Conservation (phyloP, 2,113 vertebrate species). For the Emydura subglobosa region DNA sequence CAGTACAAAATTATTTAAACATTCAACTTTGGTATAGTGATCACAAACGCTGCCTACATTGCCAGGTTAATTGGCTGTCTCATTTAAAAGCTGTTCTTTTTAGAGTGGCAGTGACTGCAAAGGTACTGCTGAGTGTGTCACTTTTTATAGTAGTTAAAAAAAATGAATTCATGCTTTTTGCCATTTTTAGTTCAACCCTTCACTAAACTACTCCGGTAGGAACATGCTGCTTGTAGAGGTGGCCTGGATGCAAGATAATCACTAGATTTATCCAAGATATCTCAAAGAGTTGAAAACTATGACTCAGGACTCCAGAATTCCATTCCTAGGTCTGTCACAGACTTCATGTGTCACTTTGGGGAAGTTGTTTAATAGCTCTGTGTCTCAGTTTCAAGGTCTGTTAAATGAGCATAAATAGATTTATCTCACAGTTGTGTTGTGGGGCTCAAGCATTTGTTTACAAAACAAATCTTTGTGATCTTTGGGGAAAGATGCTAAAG, state of each 20-base stretch:
- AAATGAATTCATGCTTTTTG: conserved; percentile 38
- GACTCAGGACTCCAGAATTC: conserved; percentile 7
- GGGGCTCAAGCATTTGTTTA: not conserved
- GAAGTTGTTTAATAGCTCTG: not conserved
- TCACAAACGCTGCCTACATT: conserved; percentile 33
- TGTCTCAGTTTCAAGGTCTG: conserved; percentile 32
- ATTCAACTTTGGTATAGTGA: not conserved
- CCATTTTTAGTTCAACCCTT: conserved; percentile 46
- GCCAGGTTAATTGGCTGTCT: not conserved
- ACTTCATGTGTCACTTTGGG: not conserved
- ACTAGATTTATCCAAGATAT: conserved; percentile 34
- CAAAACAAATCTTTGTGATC: not conserved
- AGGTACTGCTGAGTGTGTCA: not conserved
- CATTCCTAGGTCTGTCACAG: not conserved
- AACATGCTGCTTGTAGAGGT: conserved; percentile 19
- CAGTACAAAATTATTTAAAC: not conserved
- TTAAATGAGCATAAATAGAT: not conserved
- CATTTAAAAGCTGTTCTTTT: not conserved
- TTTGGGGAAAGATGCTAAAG: not conserved
- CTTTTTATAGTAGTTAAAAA: conserved; percentile 20
- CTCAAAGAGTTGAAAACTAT: conserved; percentile 39
- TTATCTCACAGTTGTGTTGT: not conserved
- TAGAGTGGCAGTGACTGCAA: not conserved
- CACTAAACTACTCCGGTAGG: conserved; percentile 18
- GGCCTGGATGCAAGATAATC: not conserved